These are phyloP conservation scores for Meloidogyne hapla DNA, from an alignment of 1,140 invertebrate species.

Conservation along the genomic window DNA sequence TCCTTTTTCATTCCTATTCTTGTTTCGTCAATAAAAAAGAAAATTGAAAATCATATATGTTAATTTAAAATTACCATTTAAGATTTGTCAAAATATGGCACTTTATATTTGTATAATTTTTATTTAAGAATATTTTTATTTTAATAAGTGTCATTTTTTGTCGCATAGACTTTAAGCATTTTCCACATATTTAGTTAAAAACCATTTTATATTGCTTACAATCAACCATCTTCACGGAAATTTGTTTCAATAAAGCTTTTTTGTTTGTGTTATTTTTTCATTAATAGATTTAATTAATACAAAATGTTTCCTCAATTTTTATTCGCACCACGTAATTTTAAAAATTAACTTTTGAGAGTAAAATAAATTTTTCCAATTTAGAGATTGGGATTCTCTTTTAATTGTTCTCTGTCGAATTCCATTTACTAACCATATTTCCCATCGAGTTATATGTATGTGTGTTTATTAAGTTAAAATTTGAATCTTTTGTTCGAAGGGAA, in stretches of 20 bases:
- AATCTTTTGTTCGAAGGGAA: background rate
- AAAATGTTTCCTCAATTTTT: too few species aligned
- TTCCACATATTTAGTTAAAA: background rate
- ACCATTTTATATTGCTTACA: background rate
- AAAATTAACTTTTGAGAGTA: too few species aligned
- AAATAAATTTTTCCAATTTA: too few species aligned
- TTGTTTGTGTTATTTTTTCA: background rate
- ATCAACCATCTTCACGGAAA: background rate
- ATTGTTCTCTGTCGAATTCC: background rate
- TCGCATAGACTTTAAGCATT: background rate
- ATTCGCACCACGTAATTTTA: too few species aligned
- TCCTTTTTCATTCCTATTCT: conserved; percentile 10
- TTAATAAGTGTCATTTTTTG: background rate
- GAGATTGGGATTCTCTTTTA: background rate
- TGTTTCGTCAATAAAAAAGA: background rate
- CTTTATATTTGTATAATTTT: background rate
- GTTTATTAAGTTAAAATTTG: background rate
- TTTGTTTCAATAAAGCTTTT: background rate
- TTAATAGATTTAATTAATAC: background rate
- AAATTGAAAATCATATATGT: conserved; percentile 3
- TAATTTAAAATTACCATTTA: background rate
- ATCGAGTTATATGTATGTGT: background rate
- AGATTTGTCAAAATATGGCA: background rate
- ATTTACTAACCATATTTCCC: background rate
- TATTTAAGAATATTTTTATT: background rate